These are phyloP conservation scores for Thamnaconus septentrionalis DNA, from an alignment of 2,113 vertebrate species.

Conservation along the genomic window DNA sequence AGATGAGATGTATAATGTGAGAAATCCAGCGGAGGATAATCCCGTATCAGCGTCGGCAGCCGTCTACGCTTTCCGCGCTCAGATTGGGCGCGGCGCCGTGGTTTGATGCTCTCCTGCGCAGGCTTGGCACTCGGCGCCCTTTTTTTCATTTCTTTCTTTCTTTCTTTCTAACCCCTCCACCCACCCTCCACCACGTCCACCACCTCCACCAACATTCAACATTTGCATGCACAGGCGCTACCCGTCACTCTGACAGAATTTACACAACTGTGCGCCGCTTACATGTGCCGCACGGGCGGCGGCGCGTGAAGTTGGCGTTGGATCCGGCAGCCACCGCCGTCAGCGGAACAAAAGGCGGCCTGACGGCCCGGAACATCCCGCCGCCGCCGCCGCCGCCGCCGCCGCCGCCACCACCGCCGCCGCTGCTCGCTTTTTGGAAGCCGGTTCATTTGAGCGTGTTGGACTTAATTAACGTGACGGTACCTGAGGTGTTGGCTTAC, in stretches of 20 bases:
- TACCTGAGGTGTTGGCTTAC: too few relatives aligned
- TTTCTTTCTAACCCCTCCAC: too few relatives aligned
- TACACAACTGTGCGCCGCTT: slow-evolving; percentile 14
- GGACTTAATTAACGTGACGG: slow-evolving; percentile 35
- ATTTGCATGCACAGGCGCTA: slow-evolving; percentile 4
- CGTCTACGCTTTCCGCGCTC: slow-evolving; percentile 33
- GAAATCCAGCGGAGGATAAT: slow-evolving; percentile 58
- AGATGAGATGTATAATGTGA: slow-evolving; percentile 56
- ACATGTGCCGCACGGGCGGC: slow-evolving; percentile 26
- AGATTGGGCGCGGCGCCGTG: slow-evolving; percentile 1
- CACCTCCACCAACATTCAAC: slow-evolving; percentile 12
- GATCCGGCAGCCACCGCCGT: slow-evolving; percentile 10
- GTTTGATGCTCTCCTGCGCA: slow-evolving; percentile 22
- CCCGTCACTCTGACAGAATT: slow-evolving; percentile 22
- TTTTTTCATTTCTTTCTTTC: too few relatives aligned
- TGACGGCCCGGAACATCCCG: not conserved
- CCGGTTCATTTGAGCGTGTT: slow-evolving; percentile 14
- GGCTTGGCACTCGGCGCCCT: not conserved
- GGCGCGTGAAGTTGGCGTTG: slow-evolving; percentile 25
- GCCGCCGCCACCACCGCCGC: slow-evolving; percentile 1
- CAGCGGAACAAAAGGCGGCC: slow-evolving; percentile 1
- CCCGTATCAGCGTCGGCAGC: slow-evolving; percentile 47
- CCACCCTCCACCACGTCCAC: too few relatives aligned
- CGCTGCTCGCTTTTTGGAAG: slow-evolving; percentile 20
- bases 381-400: not conserved